Base-by-base conservation (phyloP, 30 jellyfish, hydroid and myxozoan genomes). In the Hydractinia symbiolongicarpus region DNA sequence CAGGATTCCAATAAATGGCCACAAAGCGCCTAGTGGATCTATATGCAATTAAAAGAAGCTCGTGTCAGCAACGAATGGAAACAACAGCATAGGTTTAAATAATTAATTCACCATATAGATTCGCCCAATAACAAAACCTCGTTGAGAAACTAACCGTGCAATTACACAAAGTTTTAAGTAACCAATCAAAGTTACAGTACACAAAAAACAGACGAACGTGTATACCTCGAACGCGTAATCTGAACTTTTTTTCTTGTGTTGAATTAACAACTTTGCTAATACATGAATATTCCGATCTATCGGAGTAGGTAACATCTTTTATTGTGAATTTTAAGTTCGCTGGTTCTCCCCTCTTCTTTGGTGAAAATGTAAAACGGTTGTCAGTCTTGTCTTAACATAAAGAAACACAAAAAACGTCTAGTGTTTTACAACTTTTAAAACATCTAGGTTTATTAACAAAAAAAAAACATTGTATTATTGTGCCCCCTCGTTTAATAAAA, bases 1-100 rank as follows among this genome's bases (percentile, higher is more conserved):
- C n/a, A 90, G 78, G 49, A 90, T 90, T 10, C 97, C 97, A 86
- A 90, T 74, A 61, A 86, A 86, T 8, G 97, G 97, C 97, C 97
- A 90, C 71, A 90, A 66, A 54, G 97, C 90, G 20, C 95, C 95
- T 19, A 90, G 94, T 10, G 97, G 97, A 79, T 90, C 97, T 90
- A 53, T 5, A 62, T 67, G 3, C 69, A 58, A 58, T 1, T 30
- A 30, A 30, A 30, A 30, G 44, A 30, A 30, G 44, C n/a, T n/a
- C n/a, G n/a, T n/a, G n/a, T n/a, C n/a, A n/a, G n/a, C n/a, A n/a
- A n/a, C n/a, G n/a, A n/a, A n/a, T n/a, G n/a, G n/a, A n/a, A n/a
- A n/a, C n/a, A n/a, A n/a, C n/a, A n/a, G n/a, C n/a, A n/a, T n/a
- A 30, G 44, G 44, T 30, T 30, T 30, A 2, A 30, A 30, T 30